phyloP scores from a whole-genome alignment of 2,888 invertebrate genomes.

The Heteropelma amictum region DNA sequence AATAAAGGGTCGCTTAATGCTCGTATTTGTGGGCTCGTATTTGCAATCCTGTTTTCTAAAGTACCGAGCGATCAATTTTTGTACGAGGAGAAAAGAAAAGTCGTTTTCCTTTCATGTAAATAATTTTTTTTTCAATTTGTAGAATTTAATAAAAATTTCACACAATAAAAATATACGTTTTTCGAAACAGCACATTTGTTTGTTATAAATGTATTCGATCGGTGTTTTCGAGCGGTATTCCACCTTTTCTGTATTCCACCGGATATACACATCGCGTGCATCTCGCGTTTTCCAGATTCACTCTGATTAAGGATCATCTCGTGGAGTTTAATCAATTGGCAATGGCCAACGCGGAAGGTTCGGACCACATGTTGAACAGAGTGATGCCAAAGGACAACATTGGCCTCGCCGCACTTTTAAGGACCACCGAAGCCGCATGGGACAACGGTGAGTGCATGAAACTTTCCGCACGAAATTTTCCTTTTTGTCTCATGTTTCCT shows the following conservation, averaged over 20 bases:
- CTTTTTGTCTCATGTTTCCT: no score
- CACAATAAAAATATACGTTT: no score
- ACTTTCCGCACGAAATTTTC: no score
- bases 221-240: slow-evolving; percentile 24
- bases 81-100: no score
- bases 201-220: slow-evolving; percentile 1
- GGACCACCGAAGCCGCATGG: slow-evolving; percentile 97
- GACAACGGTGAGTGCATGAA: slow-evolving; percentile 86
- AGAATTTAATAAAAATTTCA: no score
- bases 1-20: no score
- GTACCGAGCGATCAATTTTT: no score
- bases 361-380: slow-evolving; percentile 98
- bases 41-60: no score
- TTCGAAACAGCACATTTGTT: no score
- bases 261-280: slow-evolving; percentile 4
- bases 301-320: slow-evolving; percentile 95
- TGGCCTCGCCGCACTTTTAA: slow-evolving; percentile 95
- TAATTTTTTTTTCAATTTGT: no score
- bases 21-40: no score
- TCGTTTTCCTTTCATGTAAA: no score
- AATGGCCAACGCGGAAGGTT: slow-evolving; percentile 98
- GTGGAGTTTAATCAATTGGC: slow-evolving; percentile 99
- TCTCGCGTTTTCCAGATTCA: slow-evolving; percentile 85
- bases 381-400: slow-evolving; percentile 99
- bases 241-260: background rate